A percentile compares a stretch with the other conserved stretches of the same genome.
Conservation (phyloP, 2,113 vertebrate genomes). For the Cryptomyrus ogoouensis region DNA sequence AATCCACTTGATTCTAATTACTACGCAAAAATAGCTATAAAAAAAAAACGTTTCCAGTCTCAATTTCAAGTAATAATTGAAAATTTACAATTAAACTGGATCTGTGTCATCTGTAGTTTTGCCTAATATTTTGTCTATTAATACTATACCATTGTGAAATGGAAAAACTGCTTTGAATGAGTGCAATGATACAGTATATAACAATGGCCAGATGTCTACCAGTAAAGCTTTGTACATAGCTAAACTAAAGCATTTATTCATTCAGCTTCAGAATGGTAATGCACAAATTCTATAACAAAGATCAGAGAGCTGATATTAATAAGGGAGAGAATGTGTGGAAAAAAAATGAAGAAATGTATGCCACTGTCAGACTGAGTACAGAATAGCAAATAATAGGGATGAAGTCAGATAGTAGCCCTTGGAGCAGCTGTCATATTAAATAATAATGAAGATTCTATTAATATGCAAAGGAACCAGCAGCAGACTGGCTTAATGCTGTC, state of each 20-base stretch:
- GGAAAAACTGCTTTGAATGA: neutral
- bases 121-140: constrained; percentile 29
- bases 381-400: constrained; percentile 72
- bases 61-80: neutral
- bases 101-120: constrained; percentile 7
- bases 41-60: neutral
- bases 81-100: neutral
- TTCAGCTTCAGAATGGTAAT: neutral
- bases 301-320: constrained; percentile 2
- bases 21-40: neutral
- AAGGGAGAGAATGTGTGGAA: constrained; percentile 28
- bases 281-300: neutral
- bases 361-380: constrained; percentile 63
- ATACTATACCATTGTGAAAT: neutral
- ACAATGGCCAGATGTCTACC: neutral
- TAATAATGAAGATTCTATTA: constrained; percentile 82
- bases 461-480: constrained; percentile 76
- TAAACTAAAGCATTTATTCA: neutral
- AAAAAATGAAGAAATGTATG: constrained; percentile 60
- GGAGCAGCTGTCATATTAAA: constrained; percentile 81
- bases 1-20: neutral
- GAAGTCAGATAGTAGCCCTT: constrained; percentile 72
- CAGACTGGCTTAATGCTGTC: constrained; percentile 75
- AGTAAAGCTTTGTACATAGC: neutral
- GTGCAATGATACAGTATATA: neutral